Percentiles rank a stretch among this genome's conserved stretches.
phyloP scores from a whole-genome alignment of 2,888 invertebrate genomes.

The Parnassius orleans region DNA sequence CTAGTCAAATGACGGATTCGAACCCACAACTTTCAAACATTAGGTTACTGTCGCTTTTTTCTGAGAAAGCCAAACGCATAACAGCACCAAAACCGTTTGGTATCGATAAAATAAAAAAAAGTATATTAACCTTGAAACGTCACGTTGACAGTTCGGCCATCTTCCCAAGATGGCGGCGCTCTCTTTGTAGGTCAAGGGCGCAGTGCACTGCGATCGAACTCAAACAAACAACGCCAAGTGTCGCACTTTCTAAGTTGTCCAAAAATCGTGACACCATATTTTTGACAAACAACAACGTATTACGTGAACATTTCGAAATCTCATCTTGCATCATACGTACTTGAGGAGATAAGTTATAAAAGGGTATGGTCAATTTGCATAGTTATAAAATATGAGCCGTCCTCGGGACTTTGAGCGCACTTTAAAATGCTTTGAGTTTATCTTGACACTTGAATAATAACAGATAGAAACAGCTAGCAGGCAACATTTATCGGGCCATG shows the following conservation, averaged over 20 bases:
- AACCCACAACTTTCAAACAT: not conserved
- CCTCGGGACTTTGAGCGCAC: no score
- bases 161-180: conserved; percentile 59
- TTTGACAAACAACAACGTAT: conserved; percentile 30
- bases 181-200: conserved; percentile 57
- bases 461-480: no score
- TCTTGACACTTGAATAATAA: no score
- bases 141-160: conserved; percentile 55
- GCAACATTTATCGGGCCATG: no score
- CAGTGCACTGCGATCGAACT: conserved; percentile 24
- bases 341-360: conserved; percentile 21
- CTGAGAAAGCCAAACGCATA: not conserved
- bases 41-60: no score
- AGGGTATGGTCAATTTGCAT: conserved; percentile 21
- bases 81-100: conserved; percentile 4
- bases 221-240: conserved; percentile 40
- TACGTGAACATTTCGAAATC: conserved; percentile 29
- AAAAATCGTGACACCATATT: conserved; percentile 6
- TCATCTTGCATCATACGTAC: conserved; percentile 7
- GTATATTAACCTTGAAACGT: conserved; percentile 52
- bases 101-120: conserved; percentile 33
- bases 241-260: conserved; percentile 36
- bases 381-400: no score
- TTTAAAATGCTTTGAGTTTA: no score
- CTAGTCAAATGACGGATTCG: no score